These are phyloP conservation scores for Menura novaehollandiae DNA, from an alignment of 2,113 vertebrate species.

Conservation along the genomic window DNA sequence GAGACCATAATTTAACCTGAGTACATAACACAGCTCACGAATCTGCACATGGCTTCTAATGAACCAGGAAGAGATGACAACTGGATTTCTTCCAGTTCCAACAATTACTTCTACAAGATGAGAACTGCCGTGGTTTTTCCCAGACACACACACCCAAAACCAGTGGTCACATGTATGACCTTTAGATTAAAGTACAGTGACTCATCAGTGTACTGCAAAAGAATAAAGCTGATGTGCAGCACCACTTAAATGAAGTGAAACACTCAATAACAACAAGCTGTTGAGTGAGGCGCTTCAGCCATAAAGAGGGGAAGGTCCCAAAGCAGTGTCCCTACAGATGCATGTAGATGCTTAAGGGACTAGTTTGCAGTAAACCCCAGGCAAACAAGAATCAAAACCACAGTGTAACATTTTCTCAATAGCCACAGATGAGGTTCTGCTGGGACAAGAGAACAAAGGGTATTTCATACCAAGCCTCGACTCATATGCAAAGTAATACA, in stretches of 20 bases:
- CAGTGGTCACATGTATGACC: background rate
- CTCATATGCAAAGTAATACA: background rate
- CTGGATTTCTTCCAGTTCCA: constrained; percentile 11
- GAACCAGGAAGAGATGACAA: background rate
- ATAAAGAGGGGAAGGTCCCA: background rate
- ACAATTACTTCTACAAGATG: background rate
- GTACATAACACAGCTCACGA: background rate
- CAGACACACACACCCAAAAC: constrained; percentile 25
- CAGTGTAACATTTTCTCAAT: background rate
- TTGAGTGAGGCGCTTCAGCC: background rate
- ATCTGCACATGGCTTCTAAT: background rate
- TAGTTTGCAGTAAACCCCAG: background rate
- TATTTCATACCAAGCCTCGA: background rate
- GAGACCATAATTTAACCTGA: background rate
- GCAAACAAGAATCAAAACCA: background rate
- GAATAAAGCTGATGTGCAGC: background rate
- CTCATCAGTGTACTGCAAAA: background rate
- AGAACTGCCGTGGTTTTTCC: background rate
- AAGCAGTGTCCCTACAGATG: background rate
- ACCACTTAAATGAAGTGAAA: background rate
- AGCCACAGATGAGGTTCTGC: background rate
- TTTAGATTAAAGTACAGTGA: constrained; percentile 18
- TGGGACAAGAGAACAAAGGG: background rate
- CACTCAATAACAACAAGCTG: background rate
- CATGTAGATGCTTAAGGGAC: background rate